These are phyloP conservation scores for Mirza zaza DNA, from an alignment of 2,113 vertebrate species.

Conservation along the genomic window DNA sequence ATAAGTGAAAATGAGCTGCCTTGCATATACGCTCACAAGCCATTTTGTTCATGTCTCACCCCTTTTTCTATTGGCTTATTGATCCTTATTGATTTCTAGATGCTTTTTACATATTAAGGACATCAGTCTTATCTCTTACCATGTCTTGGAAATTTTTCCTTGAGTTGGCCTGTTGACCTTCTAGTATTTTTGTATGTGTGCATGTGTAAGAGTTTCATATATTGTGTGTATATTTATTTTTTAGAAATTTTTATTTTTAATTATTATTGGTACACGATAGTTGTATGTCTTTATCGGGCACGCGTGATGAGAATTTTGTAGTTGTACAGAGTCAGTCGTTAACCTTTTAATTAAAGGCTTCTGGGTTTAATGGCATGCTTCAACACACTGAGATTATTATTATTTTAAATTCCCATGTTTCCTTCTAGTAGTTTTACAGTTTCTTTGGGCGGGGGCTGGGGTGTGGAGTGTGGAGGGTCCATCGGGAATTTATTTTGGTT, in stretches of 20 bases:
- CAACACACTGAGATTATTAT: neutral
- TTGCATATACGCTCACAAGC: neutral
- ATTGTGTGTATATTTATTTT: too few relatives aligned
- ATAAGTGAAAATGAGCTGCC: neutral
- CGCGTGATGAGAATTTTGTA: too few relatives aligned
- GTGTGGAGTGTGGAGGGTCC: neutral
- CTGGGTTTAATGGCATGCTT: neutral
- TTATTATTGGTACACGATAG: too few relatives aligned
- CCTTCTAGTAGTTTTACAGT: neutral
- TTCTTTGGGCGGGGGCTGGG: neutral
- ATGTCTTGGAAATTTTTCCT: neutral
- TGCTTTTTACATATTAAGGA: conserved; percentile 35
- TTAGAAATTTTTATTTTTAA: too few relatives aligned
- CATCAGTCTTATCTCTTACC: neutral
- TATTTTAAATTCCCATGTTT: neutral
- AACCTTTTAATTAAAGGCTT: conserved; percentile 36
- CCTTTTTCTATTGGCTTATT: neutral
- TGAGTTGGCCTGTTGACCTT: neutral
- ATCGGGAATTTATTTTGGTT: neutral
- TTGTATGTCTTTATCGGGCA: too few relatives aligned
- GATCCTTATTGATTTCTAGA: neutral
- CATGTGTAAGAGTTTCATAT: neutral
- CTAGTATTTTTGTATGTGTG: neutral
- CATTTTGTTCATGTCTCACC: neutral
- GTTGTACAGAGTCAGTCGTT: neutral